phyloP scores from a whole-genome alignment of 2,797 vertebrate genomes.

The Pangasius krempfi region DNA sequence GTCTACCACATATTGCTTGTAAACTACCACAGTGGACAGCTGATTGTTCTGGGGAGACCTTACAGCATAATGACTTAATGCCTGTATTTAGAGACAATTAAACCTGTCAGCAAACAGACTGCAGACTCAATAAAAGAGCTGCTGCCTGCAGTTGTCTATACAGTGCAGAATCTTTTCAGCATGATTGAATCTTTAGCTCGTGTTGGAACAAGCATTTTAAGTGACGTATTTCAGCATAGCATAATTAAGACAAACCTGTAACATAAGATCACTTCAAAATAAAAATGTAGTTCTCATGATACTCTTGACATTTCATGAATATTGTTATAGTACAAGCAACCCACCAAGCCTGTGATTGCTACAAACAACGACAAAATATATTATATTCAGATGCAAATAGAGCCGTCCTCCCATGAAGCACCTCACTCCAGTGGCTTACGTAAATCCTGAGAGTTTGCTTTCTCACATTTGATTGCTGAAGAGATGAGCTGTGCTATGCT shows the following conservation, averaged over 20 bases:
- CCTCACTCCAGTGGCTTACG: constrained; percentile 44
- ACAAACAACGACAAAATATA: constrained; percentile 23
- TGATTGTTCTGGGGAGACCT: constrained; percentile 32
- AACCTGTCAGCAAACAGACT: constrained; percentile 39
- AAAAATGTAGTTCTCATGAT: neutral
- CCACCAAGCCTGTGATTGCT: neutral
- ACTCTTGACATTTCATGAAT: neutral
- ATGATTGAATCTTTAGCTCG: constrained; percentile 26
- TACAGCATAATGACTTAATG: constrained; percentile 40
- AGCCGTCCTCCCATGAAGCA: constrained; percentile 37
- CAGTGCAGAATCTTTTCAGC: constrained; percentile 39
- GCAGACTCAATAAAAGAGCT: constrained; percentile 43
- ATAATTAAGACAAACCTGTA: constrained; percentile 34
- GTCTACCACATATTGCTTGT: constrained; percentile 15
- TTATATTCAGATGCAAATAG: constrained; percentile 39
- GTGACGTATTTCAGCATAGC: constrained; percentile 22
- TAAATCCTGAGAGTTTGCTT: constrained; percentile 52
- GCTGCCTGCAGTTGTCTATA: constrained; percentile 23
- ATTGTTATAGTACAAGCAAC: constrained; percentile 2
- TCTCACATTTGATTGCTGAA: constrained; percentile 43
- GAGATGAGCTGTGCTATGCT: constrained; percentile 45
- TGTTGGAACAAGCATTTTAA: constrained; percentile 6
- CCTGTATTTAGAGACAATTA: constrained; percentile 51
- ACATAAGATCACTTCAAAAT: constrained; percentile 8
- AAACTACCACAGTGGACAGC: constrained; percentile 18